Base-by-base conservation (phyloP, 1,140 invertebrate species). In the Sminthurinus signatus region DNA sequence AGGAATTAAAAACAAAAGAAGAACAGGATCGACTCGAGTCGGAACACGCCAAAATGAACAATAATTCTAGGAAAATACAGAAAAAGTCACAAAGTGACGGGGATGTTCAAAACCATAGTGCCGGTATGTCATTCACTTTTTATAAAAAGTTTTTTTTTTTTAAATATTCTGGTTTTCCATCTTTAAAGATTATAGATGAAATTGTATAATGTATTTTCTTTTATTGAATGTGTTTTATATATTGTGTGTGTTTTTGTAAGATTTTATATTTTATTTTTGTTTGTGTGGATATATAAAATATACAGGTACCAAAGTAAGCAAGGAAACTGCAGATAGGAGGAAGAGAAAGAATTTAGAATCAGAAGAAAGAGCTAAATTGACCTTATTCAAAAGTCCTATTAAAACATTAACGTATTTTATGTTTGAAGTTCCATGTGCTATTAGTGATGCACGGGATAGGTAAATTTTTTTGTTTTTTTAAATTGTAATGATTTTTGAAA, bases 321-420 rank as follows among this genome's bases (percentile, higher is more conserved):
- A 54, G 23, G 23, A 32, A 17, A 43, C 1, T 19, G 58, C 21
- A 31, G 46, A 60, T 23, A 19, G 32, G 39, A 65, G 27, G 56
- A 67, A 39, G 36, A 62, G 31, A 71, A 66, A 55, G 42, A 71
- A 28, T 58, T 64, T 17, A 67, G 73, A 55, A 69, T 36, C 67
- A 50, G 69, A 76, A 54, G 80, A 81, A 67, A 67, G 80, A 32
- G 76, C 78, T 73, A 82, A 83, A 73, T 76, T 95, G 68, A 90
- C 94, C 32, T 75, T 97, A 61, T 96, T 92, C 92, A 83, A 87
- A 73, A 84, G 84, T 74, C 93, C 93, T 27, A 73, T 95, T 51
- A 82, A 80, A 64, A 95, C 92, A 14, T 69, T 92, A 39, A 85
- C 89, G 74, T 95, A 91, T 80, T 93, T 90, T 79, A 74, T 85